These are phyloP conservation scores for Samia ricini DNA, from an alignment of 1,140 invertebrate genomes.

Conservation along the genomic window DNA sequence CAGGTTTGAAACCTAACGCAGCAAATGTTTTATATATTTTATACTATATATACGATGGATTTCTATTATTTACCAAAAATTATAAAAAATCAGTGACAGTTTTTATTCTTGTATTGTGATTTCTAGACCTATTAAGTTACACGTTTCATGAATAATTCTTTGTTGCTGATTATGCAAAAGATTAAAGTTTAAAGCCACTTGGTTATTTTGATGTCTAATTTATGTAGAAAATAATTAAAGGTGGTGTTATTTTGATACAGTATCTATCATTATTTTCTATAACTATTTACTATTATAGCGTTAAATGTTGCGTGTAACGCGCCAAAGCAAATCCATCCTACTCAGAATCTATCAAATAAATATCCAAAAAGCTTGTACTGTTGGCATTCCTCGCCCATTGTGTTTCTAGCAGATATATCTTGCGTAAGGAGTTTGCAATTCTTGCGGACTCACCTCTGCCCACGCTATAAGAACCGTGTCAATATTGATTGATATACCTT, in stretches of 20 bases:
- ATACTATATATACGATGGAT: constrained; percentile 16
- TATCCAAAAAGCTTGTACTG: constrained; percentile 74
- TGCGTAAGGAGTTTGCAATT: constrained; percentile 64
- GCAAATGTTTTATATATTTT: constrained; percentile 20
- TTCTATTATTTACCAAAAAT: background rate
- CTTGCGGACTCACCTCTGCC: constrained; percentile 49
- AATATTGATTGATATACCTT: constrained; percentile 53
- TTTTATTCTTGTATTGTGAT: too few relatives aligned
- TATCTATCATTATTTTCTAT: background rate
- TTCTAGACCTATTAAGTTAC: too few relatives aligned
- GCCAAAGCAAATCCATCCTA: constrained; percentile 64
- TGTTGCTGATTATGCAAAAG: background rate
- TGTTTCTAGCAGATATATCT: constrained; percentile 70
- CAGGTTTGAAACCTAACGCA: constrained; percentile 21
- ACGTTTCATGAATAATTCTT: too few relatives aligned
- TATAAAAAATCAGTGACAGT: too few relatives aligned
- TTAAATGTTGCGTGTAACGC: constrained; percentile 28
- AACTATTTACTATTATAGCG: constrained; percentile 24
- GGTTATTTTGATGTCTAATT: background rate
- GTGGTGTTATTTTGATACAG: background rate
- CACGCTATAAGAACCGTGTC: constrained; percentile 51
- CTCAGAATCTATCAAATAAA: constrained; percentile 75
- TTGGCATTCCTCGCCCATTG: constrained; percentile 68
- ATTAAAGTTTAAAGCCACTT: background rate
- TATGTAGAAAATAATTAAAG: background rate